A percentile compares a stretch with the other conserved stretches of the same genome.
These are phyloP conservation scores for Platysteira castanea DNA, from an alignment of 2,113 vertebrate species.

Conservation along the genomic window DNA sequence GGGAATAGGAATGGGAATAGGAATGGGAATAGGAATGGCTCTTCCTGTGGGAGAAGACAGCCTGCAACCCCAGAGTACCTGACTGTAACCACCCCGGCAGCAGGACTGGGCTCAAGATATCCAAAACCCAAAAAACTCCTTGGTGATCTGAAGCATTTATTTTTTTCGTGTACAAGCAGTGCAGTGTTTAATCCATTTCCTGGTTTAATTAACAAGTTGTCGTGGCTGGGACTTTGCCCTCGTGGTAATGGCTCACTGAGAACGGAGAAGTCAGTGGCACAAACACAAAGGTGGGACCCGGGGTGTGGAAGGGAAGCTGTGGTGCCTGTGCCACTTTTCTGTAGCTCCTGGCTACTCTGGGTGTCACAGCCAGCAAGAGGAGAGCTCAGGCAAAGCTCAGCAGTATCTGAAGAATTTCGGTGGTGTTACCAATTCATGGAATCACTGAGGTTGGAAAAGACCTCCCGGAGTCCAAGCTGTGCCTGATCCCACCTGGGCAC, in stretches of 20 bases:
- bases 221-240: not conserved
- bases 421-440: not conserved
- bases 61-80: not conserved
- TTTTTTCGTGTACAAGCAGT: not conserved
- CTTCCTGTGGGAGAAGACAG: not conserved
- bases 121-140: not conserved
- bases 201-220: not conserved
- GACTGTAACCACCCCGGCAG: not conserved
- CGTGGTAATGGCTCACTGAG: rapidly evolving
- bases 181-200: not conserved
- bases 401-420: not conserved
- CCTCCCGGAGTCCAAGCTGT: not conserved
- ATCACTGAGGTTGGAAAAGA: not conserved
- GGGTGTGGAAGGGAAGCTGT: not conserved
- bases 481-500: not conserved
- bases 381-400: not conserved
- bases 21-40: not conserved
- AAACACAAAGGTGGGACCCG: not conserved
- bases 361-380: not conserved
- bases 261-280: not conserved
- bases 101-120: not conserved
- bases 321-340: not conserved
- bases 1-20: not conserved
- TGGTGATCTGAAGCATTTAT: not conserved
- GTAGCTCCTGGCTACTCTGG: not conserved